Evolutionary conservation across 2,113 vertebrate genomes (phyloP).

Genomic region (Sander lucioperca): DNA sequence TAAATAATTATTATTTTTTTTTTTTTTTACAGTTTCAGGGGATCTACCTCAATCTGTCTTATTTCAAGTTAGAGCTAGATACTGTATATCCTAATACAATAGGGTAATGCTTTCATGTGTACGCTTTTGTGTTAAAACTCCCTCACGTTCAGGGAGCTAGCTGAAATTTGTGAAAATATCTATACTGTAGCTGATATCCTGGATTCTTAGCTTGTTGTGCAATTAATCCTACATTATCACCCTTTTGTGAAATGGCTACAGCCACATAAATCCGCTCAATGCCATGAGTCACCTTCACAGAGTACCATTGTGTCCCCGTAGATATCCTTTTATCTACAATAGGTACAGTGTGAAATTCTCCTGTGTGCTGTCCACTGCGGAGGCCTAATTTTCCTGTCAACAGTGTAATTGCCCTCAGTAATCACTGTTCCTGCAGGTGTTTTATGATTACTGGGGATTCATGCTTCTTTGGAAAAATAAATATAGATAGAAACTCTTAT

Average conservation of each 20-base stretch:
- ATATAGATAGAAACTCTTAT: not conserved
- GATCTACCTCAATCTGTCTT: no score
- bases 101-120: not conserved
- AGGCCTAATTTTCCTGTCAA: slow-evolving; percentile 37
- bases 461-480: slow-evolving; percentile 15
- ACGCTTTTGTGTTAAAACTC: not conserved
- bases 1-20: not conserved
- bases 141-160: not conserved
- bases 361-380: not conserved
- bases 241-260: not conserved
- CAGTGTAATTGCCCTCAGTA: slow-evolving; percentile 33
- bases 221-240: not conserved
- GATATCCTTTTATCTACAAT: slow-evolving; percentile 46
- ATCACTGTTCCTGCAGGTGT: slow-evolving; percentile 6
- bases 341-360: slow-evolving; percentile 37
- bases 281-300: slow-evolving; percentile 56
- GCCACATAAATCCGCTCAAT: slow-evolving; percentile 13
- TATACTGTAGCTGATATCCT: not conserved
- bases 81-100: not conserved
- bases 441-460: slow-evolving; percentile 5
- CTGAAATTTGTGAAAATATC: not conserved
- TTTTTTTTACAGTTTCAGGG: no score
- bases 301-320: slow-evolving; percentile 37
- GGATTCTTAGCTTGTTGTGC: slow-evolving; percentile 1
- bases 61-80: no score